Conservation (phyloP, 1,140 invertebrate genomes). For the Ridgeia piscesae region DNA sequence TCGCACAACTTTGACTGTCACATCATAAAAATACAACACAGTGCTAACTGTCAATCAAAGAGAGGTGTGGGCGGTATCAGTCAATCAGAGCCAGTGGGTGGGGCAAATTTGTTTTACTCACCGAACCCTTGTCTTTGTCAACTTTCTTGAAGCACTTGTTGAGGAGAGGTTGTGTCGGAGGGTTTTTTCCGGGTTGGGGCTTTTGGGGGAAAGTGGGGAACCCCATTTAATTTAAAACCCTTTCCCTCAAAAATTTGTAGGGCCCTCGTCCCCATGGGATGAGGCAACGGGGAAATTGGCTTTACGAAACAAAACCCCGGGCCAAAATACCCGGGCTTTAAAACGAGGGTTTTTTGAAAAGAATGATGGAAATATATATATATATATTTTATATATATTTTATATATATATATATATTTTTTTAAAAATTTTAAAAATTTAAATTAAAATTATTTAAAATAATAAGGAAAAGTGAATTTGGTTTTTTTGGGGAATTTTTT, state of each 20-base stretch:
- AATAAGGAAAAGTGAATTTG: no score
- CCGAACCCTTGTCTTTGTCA: constrained; percentile 64
- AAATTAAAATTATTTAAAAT: no score
- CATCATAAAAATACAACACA: no score
- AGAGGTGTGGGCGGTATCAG: no score
- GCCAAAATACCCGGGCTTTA: not conserved
- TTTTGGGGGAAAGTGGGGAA: constrained; percentile 56
- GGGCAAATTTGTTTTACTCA: constrained; percentile 57
- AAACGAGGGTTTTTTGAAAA: not conserved
- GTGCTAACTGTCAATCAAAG: no score
- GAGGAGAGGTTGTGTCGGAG: constrained; percentile 63
- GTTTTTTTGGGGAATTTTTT: no score
- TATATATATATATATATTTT: no score
- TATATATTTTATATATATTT: no score
- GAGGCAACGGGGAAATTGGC: constrained; percentile 91
- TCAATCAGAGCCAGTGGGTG: not conserved
- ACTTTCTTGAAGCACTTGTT: constrained; percentile 64
- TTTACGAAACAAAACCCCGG: constrained; percentile 59
- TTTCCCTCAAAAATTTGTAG: constrained; percentile 87
- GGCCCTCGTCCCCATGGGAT: constrained; percentile 95
- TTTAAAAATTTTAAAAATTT: no score
- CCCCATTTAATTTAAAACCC: constrained; percentile 58
- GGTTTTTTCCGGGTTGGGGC: constrained; percentile 65
- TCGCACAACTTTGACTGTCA: no score
- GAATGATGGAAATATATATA: no score